Evolutionary conservation across 2,797 vertebrate genomes (phyloP), one percentile per base, ranked within the genome.

Genomic region (Tachyglossus aculeatus): DNA sequence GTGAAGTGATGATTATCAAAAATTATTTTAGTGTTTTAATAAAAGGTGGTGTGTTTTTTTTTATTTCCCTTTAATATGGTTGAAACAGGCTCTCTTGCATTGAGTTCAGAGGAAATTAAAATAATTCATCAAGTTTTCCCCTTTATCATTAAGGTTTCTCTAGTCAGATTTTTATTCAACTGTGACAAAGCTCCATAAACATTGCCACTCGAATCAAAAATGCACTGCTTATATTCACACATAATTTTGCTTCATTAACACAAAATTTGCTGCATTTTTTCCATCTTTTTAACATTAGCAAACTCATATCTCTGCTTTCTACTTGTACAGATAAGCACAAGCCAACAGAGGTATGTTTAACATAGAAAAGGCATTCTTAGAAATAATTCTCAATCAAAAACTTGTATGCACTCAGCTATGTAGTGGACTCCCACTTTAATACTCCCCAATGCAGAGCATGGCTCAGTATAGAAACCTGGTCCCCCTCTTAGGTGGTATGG

Each of bases 81-180:
- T 41, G 50, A 57, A 54, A 63, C 72, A 75, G 72, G 58, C 44
- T 24, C 67, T 55, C 50, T 52, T 67, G 72, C 40, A 53, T 57
- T 71, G 75, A 75, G 37, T 67, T 58, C 44, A 57, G 75, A 71
- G 78, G 65, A 79, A 86, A 85, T 83, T 77, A 82, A 71, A 82
- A 78, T 67, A 82, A 82, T 84, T 55, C 67, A 79, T 84, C 82
- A 77, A 16, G 1, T 67, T 59, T 74, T n/a, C 21, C 77, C 69
- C 57, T 69, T 61, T 69, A 60, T 74, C 77, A 67, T 47, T 36
- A 67, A 78, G 72, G 45, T 70, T 79, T 72, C 53, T 55, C 57
- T 53, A 41, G 47, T 72, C 24, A 9, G 16, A 78, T 69, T 81
- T 81, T 67, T 79, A 69, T 34, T 38, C 64, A 27, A 41, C 41